phyloP scores from a whole-genome alignment of 2,888 invertebrate genomes.

The Dorcus hopei region DNA sequence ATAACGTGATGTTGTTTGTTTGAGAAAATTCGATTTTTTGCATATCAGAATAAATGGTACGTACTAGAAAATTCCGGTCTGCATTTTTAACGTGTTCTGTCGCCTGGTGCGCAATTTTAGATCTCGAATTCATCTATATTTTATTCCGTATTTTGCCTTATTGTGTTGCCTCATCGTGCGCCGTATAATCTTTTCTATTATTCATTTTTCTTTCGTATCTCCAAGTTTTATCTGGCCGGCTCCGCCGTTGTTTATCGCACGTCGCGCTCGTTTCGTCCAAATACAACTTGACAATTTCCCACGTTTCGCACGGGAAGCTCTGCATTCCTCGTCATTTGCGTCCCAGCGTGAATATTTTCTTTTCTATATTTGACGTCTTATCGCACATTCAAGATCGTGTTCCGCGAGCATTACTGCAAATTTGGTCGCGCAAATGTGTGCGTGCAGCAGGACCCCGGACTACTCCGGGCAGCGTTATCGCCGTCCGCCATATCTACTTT shows the following conservation, averaged over 20 bases:
- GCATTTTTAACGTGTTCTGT: constrained; percentile 11
- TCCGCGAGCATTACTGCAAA: constrained; percentile 23
- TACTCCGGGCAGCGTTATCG: constrained; percentile 20
- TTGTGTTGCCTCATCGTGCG: constrained; percentile 36
- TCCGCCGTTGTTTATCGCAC: constrained; percentile 30
- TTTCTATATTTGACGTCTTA: constrained; percentile 33
- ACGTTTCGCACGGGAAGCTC: constrained; percentile 4
- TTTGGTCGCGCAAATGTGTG: constrained; percentile 25
- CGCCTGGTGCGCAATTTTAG: too few species aligned
- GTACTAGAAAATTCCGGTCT: constrained; percentile 7
- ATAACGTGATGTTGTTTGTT: too few species aligned
- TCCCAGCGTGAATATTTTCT: constrained; percentile 7
- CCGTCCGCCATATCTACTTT: constrained; percentile 22
- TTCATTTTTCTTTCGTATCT: constrained; percentile 30
- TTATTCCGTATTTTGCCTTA: constrained; percentile 28
- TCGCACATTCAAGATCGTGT: constrained; percentile 19
- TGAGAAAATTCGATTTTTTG: too few species aligned
- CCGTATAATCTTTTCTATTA: constrained; percentile 42
- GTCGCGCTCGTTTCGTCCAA: constrained; percentile 20
- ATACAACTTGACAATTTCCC: constrained; percentile 31
- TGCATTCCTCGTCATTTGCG: too few species aligned
- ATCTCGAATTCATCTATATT: constrained; percentile 26
- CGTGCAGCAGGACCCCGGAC: constrained; percentile 6
- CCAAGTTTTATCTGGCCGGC: constrained; percentile 11
- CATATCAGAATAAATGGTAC: too few species aligned